Evolutionary conservation across 2,113 vertebrate genomes (phyloP).

Genomic region (rat (Rattus norvegicus)): GRCr8 NC_086032.1:35038001-35038500

Average conservation of each 20-base stretch:
- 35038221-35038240: background rate
- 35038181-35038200: background rate
- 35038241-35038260: background rate
- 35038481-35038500: too few relatives aligned
- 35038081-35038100: background rate
- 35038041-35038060: slow-evolving; percentile 27
- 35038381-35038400: background rate
- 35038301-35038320: background rate
- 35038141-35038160: background rate
- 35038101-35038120: background rate
- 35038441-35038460: too few relatives aligned
- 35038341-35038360: background rate
- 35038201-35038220: background rate
- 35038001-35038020: background rate
- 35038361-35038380: background rate
- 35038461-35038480: too few relatives aligned
- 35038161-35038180: background rate
- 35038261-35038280: background rate
- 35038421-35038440: too few relatives aligned
- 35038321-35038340: background rate
- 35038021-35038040: slow-evolving; percentile 45
- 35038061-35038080: slow-evolving; percentile 42
- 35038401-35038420: too few relatives aligned
- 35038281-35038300: background rate
- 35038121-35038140: background rate